Conservation (phyloP, 1,140 invertebrate genomes). For the Camponotus vicinus region DNA sequence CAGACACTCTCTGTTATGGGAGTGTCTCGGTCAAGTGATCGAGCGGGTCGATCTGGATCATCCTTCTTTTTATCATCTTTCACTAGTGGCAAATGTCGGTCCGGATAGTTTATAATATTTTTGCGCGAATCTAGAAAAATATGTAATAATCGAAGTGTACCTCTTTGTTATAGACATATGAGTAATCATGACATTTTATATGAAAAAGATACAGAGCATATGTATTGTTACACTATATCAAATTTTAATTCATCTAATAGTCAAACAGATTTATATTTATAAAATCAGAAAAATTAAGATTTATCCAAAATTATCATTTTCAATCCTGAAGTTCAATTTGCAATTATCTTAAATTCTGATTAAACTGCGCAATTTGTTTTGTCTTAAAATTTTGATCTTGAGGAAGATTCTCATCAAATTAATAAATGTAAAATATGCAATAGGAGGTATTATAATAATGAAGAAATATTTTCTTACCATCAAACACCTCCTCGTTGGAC, state of each 20-base stretch:
- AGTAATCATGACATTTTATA: not conserved
- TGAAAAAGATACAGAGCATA: not conserved
- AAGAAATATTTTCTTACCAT: constrained; percentile 60
- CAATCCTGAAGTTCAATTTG: not conserved
- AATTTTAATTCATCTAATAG: not conserved
- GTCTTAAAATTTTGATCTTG: not conserved
- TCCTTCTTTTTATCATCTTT: constrained; percentile 65
- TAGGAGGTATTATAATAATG: not conserved
- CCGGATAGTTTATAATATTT: constrained; percentile 9
- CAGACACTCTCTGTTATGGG: not conserved
- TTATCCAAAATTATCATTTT: constrained; percentile 2
- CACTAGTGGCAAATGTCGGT: constrained; percentile 20
- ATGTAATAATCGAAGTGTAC: not conserved
- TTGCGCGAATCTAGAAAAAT: constrained; percentile 52
- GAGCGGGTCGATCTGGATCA: constrained; percentile 75
- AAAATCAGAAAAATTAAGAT: not conserved
- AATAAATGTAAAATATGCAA: not conserved
- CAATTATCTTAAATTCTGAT: not conserved
- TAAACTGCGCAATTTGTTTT: not conserved
- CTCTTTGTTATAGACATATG: not conserved
- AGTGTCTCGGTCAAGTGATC: constrained; percentile 78
- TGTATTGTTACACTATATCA: not conserved
- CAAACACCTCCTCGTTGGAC: constrained; percentile 85
- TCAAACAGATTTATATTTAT: not conserved
- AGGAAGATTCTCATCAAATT: not conserved